Evolutionary conservation across 2,797 vertebrate species (phyloP), one percentile per base, ranked within the genome.

Genomic region (Neosilurus mollespiculum): DNA sequence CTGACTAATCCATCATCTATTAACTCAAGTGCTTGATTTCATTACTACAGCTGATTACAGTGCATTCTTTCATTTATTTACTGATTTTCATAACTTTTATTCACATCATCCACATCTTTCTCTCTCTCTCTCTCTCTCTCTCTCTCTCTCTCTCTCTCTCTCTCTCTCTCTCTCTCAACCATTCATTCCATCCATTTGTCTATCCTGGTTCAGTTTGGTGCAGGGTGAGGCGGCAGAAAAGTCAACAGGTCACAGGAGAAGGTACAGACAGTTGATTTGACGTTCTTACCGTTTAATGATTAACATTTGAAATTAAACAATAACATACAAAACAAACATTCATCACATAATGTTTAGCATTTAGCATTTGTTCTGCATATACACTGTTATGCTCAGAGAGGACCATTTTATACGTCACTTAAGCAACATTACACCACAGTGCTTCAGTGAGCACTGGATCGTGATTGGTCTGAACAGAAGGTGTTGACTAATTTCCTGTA

Each of bases 231-330:
- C 34, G 8, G 86, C 53, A 51, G 76, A 22, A 51, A 86, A 51
- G 62, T 56, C 83, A 54, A 2, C 67, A n/a, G 85, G 88, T 67
- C 88, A 89, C 81, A 89, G 88, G 73, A 87, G 88, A 77, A 89
- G 88, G 88, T 89, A 89, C 56, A 64, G 80, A 20, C 24, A 37
- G 24, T 69, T 43, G 61, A 79, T 62, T 61, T 62, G n/a, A 69
- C 16, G 34, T 61, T 81, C 58, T 62, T 16, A 12, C 34, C 22
- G 20, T 70, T 70, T 49, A 10, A 22, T 49, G 10, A 12, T 49
- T 49, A n/a, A 43, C 12, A n/a, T 49, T 70, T 43, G 37, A 43
- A 43, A 43, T 43, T 2, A 43, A 43, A 43, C 37, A 43, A 2
- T 43, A 43, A 43, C 6, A 43, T 43, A 43, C 37, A 43, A 43